Percentiles rank a stretch among this genome's conserved stretches.
phyloP scores from a whole-genome alignment of 2,888 invertebrate genomes.

The Rhingia rostrata region DNA sequence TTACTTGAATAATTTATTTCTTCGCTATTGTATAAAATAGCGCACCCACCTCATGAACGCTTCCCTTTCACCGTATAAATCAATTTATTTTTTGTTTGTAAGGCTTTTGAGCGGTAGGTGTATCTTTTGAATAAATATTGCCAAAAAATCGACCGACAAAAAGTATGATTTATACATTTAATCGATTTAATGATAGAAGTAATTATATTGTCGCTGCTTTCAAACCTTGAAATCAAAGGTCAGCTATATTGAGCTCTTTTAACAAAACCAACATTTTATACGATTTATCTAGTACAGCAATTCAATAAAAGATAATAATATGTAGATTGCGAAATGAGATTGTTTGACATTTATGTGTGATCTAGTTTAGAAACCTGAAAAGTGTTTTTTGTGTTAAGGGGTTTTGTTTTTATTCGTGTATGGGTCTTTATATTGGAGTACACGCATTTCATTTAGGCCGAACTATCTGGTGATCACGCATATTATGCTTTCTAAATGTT shows the following conservation, averaged over 20 bases:
- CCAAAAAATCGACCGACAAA: background rate
- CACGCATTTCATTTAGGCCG: too few species aligned
- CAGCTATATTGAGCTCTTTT: background rate
- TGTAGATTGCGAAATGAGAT: background rate
- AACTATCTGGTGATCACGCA: too few species aligned
- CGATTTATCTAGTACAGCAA: background rate
- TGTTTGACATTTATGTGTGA: background rate
- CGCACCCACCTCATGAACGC: background rate
- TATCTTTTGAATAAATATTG: background rate
- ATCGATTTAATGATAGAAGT: background rate
- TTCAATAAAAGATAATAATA: background rate
- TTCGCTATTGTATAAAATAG: background rate
- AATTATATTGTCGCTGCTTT: background rate
- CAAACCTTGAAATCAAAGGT: slow-evolving; percentile 1
- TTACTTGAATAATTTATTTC: background rate
- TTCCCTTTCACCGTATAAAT: background rate
- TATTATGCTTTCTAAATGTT: too few species aligned
- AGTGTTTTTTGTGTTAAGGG: background rate
- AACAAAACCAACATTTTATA: background rate
- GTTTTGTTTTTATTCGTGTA: too few species aligned
- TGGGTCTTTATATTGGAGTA: too few species aligned
- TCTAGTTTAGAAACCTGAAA: background rate
- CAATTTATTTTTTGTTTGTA: background rate
- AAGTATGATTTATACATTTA: too few species aligned
- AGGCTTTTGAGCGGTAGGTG: background rate